These are phyloP conservation scores for Scortum barcoo DNA, from an alignment of 2,113 vertebrate species.

Conservation along the genomic window DNA sequence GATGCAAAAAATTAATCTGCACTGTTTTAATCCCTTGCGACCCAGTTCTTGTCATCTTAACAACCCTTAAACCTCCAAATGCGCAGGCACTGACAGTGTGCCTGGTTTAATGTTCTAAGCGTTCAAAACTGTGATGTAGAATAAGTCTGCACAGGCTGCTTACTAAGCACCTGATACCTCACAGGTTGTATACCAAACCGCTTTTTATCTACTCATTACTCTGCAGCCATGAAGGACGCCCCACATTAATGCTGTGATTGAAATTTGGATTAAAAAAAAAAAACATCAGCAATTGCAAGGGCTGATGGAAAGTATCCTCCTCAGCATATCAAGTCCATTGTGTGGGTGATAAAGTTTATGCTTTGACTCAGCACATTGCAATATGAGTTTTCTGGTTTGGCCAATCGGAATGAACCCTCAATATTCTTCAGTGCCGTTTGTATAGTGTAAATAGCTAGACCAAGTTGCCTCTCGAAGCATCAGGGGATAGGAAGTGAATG, in stretches of 20 bases:
- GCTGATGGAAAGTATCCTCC: not conserved
- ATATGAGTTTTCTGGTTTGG: not conserved
- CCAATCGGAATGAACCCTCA: not conserved
- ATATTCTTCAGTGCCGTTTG: too few relatives aligned
- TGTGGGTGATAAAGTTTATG: not conserved
- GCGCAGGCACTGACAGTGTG: slow-evolving; percentile 34
- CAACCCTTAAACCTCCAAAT: slow-evolving; percentile 43
- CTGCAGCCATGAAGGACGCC: not conserved
- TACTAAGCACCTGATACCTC: slow-evolving; percentile 23
- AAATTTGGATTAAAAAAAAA: not conserved
- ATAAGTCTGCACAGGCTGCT: slow-evolving; percentile 8
- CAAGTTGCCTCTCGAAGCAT: not conserved
- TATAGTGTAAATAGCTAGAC: not conserved
- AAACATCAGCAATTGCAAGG: not conserved
- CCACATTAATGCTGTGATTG: not conserved
- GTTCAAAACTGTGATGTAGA: slow-evolving; percentile 31
- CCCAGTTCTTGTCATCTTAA: slow-evolving; percentile 55
- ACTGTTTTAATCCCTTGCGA: slow-evolving; percentile 58
- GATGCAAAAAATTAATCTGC: slow-evolving; percentile 37
- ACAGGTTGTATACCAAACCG: slow-evolving; percentile 19
- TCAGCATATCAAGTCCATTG: not conserved
- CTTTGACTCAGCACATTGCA: not conserved
- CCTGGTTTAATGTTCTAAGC: slow-evolving; percentile 44
- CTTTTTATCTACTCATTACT: slow-evolving; percentile 7
- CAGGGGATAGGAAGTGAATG: too few relatives aligned